Conservation (phyloP, 2,888 invertebrate species). For the Eupithecia subumbrata region DNA sequence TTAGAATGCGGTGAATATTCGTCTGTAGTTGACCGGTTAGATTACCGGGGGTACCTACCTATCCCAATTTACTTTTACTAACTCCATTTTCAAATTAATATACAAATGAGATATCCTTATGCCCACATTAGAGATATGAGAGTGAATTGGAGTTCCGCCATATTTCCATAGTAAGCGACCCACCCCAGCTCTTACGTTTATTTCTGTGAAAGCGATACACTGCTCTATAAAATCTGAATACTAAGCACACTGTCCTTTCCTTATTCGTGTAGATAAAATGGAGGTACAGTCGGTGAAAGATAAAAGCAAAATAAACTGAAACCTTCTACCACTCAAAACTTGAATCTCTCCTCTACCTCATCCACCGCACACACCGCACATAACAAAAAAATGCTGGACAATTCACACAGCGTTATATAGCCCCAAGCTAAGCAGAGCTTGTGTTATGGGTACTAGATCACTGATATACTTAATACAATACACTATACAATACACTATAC, state of each 20-base stretch:
- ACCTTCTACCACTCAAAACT: background rate
- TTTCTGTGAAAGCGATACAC: conserved; percentile 11
- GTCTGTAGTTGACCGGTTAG: too few relatives aligned
- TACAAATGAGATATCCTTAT: conserved; percentile 4
- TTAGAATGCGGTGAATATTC: too few relatives aligned
- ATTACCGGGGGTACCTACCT: too few relatives aligned
- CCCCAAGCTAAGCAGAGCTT: too few relatives aligned
- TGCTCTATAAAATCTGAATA: conserved; percentile 11
- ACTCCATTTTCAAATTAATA: background rate
- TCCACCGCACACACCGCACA: too few relatives aligned
- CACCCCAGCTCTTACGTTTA: background rate
- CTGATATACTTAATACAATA: too few relatives aligned
- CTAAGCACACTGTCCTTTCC: conserved; percentile 2
- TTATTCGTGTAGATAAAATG: background rate
- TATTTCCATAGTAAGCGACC: conserved; percentile 3
- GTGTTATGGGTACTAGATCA: too few relatives aligned
- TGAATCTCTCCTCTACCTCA: background rate
- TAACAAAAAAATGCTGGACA: too few relatives aligned
- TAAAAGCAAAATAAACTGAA: background rate
- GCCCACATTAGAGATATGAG: background rate
- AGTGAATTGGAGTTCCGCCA: background rate
- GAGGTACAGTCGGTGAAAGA: background rate
- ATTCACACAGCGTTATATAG: too few relatives aligned
- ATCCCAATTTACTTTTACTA: background rate
- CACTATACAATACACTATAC: too few relatives aligned